phyloP scores from a whole-genome alignment of 1,140 invertebrate species.

The Eufriesea mexicana region DNA sequence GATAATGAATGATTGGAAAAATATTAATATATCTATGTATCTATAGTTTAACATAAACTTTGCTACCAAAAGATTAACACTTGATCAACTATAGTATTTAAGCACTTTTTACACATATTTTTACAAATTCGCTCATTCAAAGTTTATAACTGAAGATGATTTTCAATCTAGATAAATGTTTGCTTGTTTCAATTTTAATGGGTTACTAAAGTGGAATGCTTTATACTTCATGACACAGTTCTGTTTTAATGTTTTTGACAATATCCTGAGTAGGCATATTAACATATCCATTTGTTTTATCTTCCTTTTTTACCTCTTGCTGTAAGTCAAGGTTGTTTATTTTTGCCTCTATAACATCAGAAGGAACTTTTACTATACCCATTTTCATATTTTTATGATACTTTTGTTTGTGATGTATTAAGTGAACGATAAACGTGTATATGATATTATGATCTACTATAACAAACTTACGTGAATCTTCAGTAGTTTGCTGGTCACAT shows the following conservation, averaged over 20 bases:
- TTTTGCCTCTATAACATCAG: not conserved
- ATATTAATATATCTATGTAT: not conserved
- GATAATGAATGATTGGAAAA: not conserved
- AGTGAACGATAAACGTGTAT: conserved; percentile 18
- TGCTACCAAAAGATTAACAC: not conserved
- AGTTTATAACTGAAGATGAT: conserved; percentile 3
- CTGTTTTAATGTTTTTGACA: not conserved
- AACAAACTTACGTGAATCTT: conserved; percentile 36
- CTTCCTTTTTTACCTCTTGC: not conserved
- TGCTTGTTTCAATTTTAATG: conserved; percentile 8
- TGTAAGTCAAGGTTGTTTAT: not conserved
- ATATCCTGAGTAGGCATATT: not conserved
- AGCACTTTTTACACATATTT: conserved; percentile 14
- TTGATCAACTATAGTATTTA: conserved; percentile 1
- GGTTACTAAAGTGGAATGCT: conserved; percentile 21
- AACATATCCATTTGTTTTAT: conserved; percentile 19
- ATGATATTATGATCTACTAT: conserved; percentile 5
- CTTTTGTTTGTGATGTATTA: conserved; percentile 46
- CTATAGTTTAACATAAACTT: not conserved
- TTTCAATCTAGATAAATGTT: conserved; percentile 18
- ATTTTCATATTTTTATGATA: conserved; percentile 12
- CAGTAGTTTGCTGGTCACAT: not conserved
- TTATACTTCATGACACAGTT: conserved; percentile 11
- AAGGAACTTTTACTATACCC: not conserved
- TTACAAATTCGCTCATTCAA: not conserved